Evolutionary conservation across 1,140 invertebrate genomes (phyloP), one percentile per base, ranked within the genome.

Genomic region (Eubasilissa regina): DNA sequence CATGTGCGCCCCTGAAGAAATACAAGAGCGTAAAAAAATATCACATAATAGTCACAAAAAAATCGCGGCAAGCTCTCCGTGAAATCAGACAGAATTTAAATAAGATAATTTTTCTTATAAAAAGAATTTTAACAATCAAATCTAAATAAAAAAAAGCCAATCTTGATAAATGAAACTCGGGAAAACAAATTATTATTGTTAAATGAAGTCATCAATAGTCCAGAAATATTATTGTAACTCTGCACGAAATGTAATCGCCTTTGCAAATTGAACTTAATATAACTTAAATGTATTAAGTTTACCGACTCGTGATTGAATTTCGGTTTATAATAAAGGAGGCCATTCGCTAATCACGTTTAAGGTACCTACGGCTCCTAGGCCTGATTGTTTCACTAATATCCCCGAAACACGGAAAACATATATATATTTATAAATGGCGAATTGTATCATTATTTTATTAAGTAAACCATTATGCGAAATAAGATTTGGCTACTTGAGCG

Each of bases 261-360:
- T 25, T 25, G 60, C 60, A 64, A 64, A 64, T 64, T 64, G 25
- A 64, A 64, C 60, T 64, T 35, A 64, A 64, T 64, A 64, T 64
- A 64, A 43, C 25, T 64, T 35, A 43, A 64, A 64, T 64, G 60
- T 64, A 64, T 25, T 43, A 64, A 64, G 60, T 64, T 64, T 43
- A 43, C 60, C 10, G 60, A 64, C n/a, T 64, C 19, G 35, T 64
- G 60, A 64, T 64, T 35, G 60, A 64, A 64, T 64, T 64, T 64
- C 60, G 10, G 60, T 35, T 64, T 64, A 25, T 64, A 64, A 64
- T 64, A 64, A 64, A 64, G 19, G 60, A 64, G 25, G 25, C 60
- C 35, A 35, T 64, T 58, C 35, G 21, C 60, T 64, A 64, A 64
- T 64, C 60, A 64, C 35, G 60, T 64, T 64, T 64, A 21, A n/a